Evolutionary conservation across 2,797 vertebrate species (phyloP).

Genomic region (Pipistrellus pipistrellus): DNA sequence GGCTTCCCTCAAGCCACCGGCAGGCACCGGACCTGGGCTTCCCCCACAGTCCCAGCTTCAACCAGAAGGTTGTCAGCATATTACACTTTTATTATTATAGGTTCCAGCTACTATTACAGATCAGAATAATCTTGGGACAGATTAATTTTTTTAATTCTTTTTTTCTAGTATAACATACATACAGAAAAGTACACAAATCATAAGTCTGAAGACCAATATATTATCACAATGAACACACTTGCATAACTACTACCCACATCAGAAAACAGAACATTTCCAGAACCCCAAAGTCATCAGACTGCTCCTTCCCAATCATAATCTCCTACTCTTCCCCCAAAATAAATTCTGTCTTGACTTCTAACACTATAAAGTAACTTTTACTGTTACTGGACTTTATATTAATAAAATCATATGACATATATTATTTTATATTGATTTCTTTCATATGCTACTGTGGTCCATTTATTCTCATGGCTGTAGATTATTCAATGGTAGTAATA

Average conservation of each 20-base stretch:
- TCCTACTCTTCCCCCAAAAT: background rate
- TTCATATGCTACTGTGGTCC: background rate
- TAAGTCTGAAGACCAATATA: background rate
- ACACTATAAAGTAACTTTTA: slow-evolving; percentile 34
- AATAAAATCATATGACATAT: slow-evolving; percentile 15
- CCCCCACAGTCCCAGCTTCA: too few species aligned
- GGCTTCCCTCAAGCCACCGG: too few species aligned
- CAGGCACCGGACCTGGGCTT: too few species aligned
- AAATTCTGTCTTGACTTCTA: slow-evolving; percentile 37
- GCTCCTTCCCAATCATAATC: background rate
- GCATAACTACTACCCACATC: background rate
- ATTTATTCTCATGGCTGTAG: background rate
- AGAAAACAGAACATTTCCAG: slow-evolving; percentile 40
- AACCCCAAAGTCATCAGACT: background rate
- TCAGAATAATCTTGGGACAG: background rate
- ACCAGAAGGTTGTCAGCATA: too few species aligned
- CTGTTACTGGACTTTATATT: background rate
- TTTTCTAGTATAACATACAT: background rate
- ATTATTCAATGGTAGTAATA: background rate
- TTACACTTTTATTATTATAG: too few species aligned
- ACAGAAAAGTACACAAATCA: background rate
- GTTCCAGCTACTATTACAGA: slow-evolving; percentile 30
- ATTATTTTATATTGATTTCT: slow-evolving; percentile 29
- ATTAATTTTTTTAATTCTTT: slow-evolving; percentile 10
- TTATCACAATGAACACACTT: background rate